A percentile compares a stretch with the other conserved stretches of the same genome.
Conservation (phyloP, 2,797 vertebrate genomes). For the Neosalanx taihuensis region DNA sequence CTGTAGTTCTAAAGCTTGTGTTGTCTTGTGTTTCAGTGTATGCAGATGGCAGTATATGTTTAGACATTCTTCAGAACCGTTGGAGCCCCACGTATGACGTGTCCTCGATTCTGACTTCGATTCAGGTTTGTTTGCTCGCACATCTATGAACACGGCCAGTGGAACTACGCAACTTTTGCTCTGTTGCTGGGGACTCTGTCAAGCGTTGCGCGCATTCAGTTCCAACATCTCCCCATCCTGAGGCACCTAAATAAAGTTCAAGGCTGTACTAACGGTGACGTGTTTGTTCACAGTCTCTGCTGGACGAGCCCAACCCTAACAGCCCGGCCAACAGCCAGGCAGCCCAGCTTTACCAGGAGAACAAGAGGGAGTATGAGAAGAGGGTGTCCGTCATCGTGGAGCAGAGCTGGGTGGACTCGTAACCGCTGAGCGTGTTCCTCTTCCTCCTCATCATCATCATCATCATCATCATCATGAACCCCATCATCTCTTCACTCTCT, state of each 20-base stretch:
- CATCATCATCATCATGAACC: conserved; percentile 56
- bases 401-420: conserved; percentile 98
- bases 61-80: conserved; percentile 99
- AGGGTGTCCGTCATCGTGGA: conserved; percentile 98
- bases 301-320: conserved; percentile 98
- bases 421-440: conserved; percentile 62
- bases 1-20: background rate
- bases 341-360: conserved; percentile 98
- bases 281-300: conserved; percentile 79
- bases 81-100: conserved; percentile 99
- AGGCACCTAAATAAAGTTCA: no score
- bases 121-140: conserved; percentile 81
- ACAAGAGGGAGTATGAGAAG: conserved; percentile 98
- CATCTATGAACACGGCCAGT: background rate
- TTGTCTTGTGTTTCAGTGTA: conserved; percentile 79
- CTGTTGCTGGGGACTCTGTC: no score
- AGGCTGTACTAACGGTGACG: background rate
- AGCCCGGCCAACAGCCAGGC: conserved; percentile 98
- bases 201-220: no score
- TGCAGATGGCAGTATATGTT: conserved; percentile 99
- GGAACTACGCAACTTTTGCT: no score
- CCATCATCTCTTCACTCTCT: conserved; percentile 29
- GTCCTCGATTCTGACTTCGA: conserved; percentile 98
- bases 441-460: conserved; percentile 29
- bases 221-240: no score